Evolutionary conservation across 2,888 invertebrate species (phyloP).

Genomic region (Polydrusus cervinus): DNA sequence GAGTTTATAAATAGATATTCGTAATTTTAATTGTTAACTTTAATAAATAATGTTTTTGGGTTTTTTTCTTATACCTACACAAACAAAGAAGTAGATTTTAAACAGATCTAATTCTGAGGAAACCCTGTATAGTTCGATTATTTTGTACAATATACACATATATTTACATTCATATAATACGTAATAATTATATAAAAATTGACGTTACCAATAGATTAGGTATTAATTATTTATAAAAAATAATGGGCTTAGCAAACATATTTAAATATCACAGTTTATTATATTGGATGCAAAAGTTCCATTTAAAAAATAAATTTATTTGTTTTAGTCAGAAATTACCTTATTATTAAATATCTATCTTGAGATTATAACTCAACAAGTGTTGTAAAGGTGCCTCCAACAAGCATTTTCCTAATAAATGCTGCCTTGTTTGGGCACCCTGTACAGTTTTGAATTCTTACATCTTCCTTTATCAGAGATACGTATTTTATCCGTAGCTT

Average conservation of each 20-base stretch:
- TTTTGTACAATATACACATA: slow-evolving; percentile 48
- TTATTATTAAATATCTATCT: slow-evolving; percentile 22
- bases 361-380: slow-evolving; percentile 11
- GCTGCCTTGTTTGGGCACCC: too few species aligned
- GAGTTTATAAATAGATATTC: too few species aligned
- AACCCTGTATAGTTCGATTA: slow-evolving; percentile 12
- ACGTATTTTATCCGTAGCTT: too few species aligned
- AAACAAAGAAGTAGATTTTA: too few species aligned
- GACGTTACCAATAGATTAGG: slow-evolving; percentile 34
- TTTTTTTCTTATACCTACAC: too few species aligned
- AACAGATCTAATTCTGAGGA: background rate
- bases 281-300: slow-evolving; percentile 51
- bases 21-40: too few species aligned
- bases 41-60: too few species aligned
- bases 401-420: too few species aligned
- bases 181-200: slow-evolving; percentile 38
- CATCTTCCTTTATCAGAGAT: too few species aligned
- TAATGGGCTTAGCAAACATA: slow-evolving; percentile 60
- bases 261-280: slow-evolving; percentile 66
- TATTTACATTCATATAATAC: slow-evolving; percentile 31
- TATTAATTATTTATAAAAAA: slow-evolving; percentile 38
- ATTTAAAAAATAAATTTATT: slow-evolving; percentile 32
- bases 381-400: background rate
- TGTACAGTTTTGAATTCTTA: too few species aligned
- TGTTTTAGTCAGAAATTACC: slow-evolving; percentile 30